Percentiles rank a stretch among this genome's conserved stretches.
Conservation (phyloP, 1,140 invertebrate species). For the Halictus rubicundus region DNA sequence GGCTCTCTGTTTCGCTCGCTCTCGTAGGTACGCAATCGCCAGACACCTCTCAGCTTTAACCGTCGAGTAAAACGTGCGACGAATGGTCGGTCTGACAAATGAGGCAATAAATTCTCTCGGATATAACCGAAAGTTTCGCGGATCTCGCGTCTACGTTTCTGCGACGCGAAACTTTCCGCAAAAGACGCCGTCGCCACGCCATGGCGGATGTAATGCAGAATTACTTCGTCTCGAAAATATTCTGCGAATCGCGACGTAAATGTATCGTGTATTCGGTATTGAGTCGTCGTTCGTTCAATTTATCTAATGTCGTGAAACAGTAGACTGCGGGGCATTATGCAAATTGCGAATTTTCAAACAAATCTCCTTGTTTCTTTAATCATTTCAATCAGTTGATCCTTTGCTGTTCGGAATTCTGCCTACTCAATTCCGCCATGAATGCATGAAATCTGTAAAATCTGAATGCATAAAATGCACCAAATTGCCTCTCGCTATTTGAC, state of each 20-base stretch:
- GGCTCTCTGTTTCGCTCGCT: conserved; percentile 34
- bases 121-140: conserved; percentile 63
- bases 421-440: too few species aligned
- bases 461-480: too few species aligned
- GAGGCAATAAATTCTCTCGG: conserved; percentile 63
- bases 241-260: background rate
- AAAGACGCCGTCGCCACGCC: background rate
- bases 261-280: too few species aligned
- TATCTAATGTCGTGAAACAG: too few species aligned
- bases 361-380: too few species aligned
- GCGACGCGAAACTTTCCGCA: conserved; percentile 28
- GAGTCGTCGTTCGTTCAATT: too few species aligned
- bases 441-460: too few species aligned
- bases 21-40: conserved; percentile 59
- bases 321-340: too few species aligned
- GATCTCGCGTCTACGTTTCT: conserved; percentile 27
- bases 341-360: too few species aligned
- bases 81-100: conserved; percentile 64
- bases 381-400: too few species aligned
- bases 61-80: conserved; percentile 68
- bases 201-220: background rate
- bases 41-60: conserved; percentile 62
- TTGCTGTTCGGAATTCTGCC: too few species aligned
- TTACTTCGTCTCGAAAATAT: background rate
- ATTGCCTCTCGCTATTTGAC: too few species aligned